Evolutionary conservation across 2,113 vertebrate genomes (phyloP).

Genomic region (Alethe diademata): DNA sequence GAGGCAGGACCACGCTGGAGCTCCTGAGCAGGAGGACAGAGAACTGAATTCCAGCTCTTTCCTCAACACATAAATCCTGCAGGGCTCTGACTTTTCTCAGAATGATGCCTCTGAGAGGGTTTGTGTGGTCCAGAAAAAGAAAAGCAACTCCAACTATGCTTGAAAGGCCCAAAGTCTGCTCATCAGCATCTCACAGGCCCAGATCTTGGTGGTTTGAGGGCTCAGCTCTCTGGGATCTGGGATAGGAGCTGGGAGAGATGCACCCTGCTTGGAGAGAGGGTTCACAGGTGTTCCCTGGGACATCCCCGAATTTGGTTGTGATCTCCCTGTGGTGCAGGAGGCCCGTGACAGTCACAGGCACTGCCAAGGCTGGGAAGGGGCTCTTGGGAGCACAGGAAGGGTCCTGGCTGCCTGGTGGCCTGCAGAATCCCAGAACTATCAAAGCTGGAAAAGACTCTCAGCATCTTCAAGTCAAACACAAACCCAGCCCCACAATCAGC

Average conservation of each 20-base stretch:
- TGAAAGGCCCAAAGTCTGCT: background rate
- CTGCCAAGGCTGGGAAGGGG: background rate
- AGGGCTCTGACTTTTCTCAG: background rate
- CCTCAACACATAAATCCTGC: background rate
- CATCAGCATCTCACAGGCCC: background rate
- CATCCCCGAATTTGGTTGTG: background rate
- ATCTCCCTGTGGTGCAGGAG: background rate
- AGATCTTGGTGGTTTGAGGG: rapidly evolving
- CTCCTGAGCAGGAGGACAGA: background rate
- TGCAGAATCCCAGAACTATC: background rate
- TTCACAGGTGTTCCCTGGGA: background rate
- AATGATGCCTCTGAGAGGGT: background rate
- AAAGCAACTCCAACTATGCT: background rate
- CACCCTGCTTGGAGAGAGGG: too few relatives aligned
- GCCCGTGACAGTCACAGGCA: rapidly evolving
- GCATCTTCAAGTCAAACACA: background rate
- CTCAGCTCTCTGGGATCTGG: rapidly evolving
- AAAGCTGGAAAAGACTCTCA: background rate
- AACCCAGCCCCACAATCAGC: background rate
- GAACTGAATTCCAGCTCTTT: background rate
- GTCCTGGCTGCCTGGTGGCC: background rate
- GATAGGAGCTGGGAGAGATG: background rate
- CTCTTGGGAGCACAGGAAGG: background rate
- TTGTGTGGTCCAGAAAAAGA: background rate
- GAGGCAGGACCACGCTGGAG: background rate